Base-by-base conservation (phyloP, 64 coral and sea anemone species). In the Catalaphyllia jardinei region DNA sequence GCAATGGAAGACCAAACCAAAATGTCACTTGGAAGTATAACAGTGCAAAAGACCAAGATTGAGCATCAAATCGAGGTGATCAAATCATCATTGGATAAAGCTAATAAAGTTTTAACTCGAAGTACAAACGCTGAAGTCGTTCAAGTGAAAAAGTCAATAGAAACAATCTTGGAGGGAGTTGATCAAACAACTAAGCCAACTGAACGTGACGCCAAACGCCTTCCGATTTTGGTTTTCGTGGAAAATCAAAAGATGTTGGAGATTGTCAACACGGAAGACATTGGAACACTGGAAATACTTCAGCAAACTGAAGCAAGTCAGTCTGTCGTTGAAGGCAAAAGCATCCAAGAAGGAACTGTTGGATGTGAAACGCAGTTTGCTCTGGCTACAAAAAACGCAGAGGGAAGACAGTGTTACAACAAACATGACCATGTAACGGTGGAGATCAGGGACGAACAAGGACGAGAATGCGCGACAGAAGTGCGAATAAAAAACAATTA, bases 371-470 rank as follows among this genome's bases (percentile, higher is more conserved):
- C 86, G 29, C 74, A 89, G 75, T 86, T 86, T 29, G 31, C 74
- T 15, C 59, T 94, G 22, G 77, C 79, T 10, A 94, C 93, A 54
- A 78, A 50, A 63, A 83, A 91, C 60, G 91, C 82, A 14, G 82
- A 82, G 87, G 88, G 88, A 61, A 91, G 29, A 28, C n/a, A 81
- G 73, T 86, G 74, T 31, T 87, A 67, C 24, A 91, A 80, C 31
- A 82, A 94, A 72, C 54, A 57, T 71, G 93, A 94, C 52, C 28
- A 74, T 62, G 46, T 94, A 31, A 78, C 62, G 20, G 88, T 71
- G 1, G 61, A 31, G 72, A 75, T 94, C 4, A 29, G 46, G 14
- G 86, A 88, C 35, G 84, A 73, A 30, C 81, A 79, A 77, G 89
- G 89, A 19, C 52, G 72, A 51, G 52, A 15, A 57, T 76, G 28